These are phyloP conservation scores for Tenrec ecaudatus DNA, from an alignment of 2,113 vertebrate genomes.

Conservation along the genomic window DNA sequence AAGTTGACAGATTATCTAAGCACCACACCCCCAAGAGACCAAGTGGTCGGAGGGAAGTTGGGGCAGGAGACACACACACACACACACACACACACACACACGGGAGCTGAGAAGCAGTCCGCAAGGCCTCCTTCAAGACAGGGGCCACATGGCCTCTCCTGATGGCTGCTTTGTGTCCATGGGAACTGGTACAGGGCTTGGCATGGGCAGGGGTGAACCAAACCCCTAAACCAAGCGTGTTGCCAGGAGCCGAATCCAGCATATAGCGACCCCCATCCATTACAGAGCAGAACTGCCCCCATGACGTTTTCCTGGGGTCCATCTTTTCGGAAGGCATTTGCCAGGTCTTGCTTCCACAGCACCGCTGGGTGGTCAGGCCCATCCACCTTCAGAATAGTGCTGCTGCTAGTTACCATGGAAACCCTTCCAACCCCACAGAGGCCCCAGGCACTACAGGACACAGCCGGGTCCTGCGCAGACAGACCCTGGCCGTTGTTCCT, in stretches of 20 bases:
- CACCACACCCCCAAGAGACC: neutral
- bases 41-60: neutral
- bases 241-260: neutral
- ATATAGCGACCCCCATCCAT: neutral
- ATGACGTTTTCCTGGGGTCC: neutral
- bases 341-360: neutral
- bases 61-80: no score
- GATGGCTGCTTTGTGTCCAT: no score
- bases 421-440: no score
- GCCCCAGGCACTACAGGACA: no score
- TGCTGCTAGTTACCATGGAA: neutral
- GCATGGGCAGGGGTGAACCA: neutral
- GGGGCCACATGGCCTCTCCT: accelerated
- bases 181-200: neutral
- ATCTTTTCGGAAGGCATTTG: neutral
- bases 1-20: no score
- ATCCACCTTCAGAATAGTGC: neutral
- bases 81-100: no score
- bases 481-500: no score
- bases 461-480: no score
- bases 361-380: neutral
- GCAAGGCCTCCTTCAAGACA: neutral
- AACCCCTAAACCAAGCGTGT: neutral
- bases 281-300: neutral
- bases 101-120: neutral